Evolutionary conservation across 2,113 vertebrate genomes (phyloP).

Genomic region (Syngnathus scovelli): DNA sequence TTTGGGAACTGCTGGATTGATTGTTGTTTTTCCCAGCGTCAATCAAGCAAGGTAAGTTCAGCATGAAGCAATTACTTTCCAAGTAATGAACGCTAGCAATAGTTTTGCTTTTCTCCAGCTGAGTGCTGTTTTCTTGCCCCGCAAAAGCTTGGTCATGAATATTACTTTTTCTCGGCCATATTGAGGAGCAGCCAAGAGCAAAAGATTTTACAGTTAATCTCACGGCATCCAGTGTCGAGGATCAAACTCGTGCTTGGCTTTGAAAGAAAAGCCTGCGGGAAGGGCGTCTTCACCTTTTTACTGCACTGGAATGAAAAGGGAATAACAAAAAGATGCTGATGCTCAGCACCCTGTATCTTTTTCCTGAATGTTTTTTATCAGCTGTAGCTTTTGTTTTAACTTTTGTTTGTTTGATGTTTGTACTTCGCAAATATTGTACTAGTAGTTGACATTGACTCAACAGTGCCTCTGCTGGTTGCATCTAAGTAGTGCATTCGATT

Average conservation of each 20-base stretch:
- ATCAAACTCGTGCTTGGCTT: conserved; percentile 43
- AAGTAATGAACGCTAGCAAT: neutral
- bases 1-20: neutral
- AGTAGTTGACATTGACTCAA: neutral
- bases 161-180: conserved; percentile 11
- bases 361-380: conserved; percentile 6
- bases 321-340: conserved; percentile 20
- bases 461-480: neutral
- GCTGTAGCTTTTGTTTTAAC: neutral
- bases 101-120: conserved; percentile 3
- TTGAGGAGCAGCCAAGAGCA: conserved; percentile 21
- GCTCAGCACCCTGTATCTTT: conserved; percentile 14
- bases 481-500: neutral
- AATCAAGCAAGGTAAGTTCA: neutral
- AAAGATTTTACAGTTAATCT: conserved; percentile 22
- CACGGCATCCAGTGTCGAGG: conserved; percentile 21
- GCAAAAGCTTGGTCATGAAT: neutral
- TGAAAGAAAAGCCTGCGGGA: conserved; percentile 26
- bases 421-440: neutral
- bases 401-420: neutral
- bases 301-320: conserved; percentile 33
- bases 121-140: conserved; percentile 1
- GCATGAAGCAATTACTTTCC: neutral
- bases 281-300: conserved; percentile 19
- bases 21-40: neutral